These are phyloP conservation scores for Neodiprion pinetum DNA, from an alignment of 1,140 invertebrate genomes.

Conservation along the genomic window DNA sequence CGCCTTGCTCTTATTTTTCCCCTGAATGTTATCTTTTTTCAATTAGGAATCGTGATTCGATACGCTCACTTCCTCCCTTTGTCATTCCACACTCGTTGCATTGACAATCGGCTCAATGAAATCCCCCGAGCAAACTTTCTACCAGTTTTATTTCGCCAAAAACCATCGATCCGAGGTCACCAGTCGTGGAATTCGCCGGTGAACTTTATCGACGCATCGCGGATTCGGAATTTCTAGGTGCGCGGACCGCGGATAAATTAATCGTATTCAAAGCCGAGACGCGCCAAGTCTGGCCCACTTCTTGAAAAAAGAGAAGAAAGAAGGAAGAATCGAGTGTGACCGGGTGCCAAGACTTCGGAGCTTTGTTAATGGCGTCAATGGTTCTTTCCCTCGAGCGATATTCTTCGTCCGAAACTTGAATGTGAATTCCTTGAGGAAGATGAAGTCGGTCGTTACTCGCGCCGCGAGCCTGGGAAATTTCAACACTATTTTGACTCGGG, in stretches of 20 bases:
- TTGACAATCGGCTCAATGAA: too few relatives aligned
- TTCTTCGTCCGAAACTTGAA: not conserved
- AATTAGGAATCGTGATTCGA: not conserved
- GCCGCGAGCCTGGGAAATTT: not conserved
- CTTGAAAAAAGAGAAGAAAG: not conserved
- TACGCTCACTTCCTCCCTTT: too few relatives aligned
- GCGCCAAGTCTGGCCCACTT: not conserved
- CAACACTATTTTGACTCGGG: not conserved
- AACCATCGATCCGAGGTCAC: too few relatives aligned
- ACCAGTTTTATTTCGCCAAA: too few relatives aligned
- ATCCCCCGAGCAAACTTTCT: too few relatives aligned
- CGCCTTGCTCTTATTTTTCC: not conserved
- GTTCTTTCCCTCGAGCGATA: not conserved
- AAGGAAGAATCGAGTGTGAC: not conserved
- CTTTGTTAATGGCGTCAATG: not conserved
- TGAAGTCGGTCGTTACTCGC: not conserved
- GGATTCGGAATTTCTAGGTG: not conserved
- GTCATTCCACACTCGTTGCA: too few relatives aligned
- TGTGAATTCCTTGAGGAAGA: not conserved
- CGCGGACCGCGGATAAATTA: not conserved
- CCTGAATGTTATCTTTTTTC: not conserved
- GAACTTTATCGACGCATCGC: not conserved
- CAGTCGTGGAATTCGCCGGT: too few relatives aligned
- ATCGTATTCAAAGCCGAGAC: not conserved
- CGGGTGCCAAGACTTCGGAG: not conserved